phyloP scores from a whole-genome alignment of 2,888 invertebrate genomes.

The Loripinus fragilis region DNA sequence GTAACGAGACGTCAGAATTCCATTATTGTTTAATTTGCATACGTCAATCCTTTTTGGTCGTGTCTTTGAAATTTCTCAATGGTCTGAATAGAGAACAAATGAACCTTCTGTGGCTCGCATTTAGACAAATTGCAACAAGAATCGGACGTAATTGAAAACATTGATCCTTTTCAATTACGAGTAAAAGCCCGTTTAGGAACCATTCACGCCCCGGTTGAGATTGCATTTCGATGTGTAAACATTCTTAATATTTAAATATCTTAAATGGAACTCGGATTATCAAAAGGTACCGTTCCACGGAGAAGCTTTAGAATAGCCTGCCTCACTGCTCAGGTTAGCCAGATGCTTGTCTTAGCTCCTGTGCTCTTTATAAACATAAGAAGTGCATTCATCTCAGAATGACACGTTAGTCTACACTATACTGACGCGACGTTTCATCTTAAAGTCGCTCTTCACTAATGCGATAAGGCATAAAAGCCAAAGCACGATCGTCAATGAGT shows the following conservation, averaged over 20 bases:
- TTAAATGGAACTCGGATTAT: not conserved
- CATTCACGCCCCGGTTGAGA: constrained; percentile 10
- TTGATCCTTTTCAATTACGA: constrained; percentile 19
- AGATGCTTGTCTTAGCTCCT: no score
- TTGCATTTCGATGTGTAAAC: constrained; percentile 19
- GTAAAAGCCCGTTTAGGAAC: not conserved
- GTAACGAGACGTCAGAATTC: constrained; percentile 16
- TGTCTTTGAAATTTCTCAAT: constrained; percentile 17
- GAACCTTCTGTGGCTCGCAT: constrained; percentile 10
- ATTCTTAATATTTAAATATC: constrained; percentile 17
- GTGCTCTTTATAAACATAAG: no score
- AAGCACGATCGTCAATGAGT: not conserved
- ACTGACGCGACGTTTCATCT: no score
- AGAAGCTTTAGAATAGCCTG: no score
- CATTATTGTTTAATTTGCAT: constrained; percentile 17
- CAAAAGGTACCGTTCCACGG: no score
- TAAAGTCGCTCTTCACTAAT: no score
- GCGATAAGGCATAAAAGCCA: no score
- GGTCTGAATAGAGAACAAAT: constrained; percentile 12
- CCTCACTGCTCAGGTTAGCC: no score
- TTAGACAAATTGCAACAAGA: constrained; percentile 12
- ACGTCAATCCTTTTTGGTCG: constrained; percentile 12
- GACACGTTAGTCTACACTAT: no score
- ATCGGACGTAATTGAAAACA: constrained; percentile 18
- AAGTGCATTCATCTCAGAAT: no score